phyloP scores from a whole-genome alignment of 2,797 vertebrate genomes.

The Falco novaeseelandiae region DNA sequence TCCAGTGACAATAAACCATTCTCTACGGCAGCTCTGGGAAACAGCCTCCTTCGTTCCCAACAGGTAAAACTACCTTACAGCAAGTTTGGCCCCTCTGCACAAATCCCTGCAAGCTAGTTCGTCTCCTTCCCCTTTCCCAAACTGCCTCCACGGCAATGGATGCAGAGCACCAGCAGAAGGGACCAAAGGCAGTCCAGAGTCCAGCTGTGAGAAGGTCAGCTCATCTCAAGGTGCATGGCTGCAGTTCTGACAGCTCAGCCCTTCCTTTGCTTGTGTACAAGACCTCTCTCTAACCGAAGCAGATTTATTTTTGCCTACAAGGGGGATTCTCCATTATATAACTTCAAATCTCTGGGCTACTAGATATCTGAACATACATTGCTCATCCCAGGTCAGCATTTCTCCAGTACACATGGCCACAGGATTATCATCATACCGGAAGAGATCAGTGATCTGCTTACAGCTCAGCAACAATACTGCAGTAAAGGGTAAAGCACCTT shows the following conservation, averaged over 20 bases:
- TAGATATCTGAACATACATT: neutral
- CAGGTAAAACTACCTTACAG: neutral
- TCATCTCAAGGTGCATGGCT: neutral
- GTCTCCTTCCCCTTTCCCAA: neutral
- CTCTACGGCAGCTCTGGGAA: neutral
- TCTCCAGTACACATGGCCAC: neutral
- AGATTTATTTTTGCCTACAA: neutral
- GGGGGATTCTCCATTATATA: neutral
- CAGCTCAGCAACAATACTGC: neutral
- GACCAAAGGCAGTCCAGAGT: neutral
- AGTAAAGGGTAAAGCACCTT: neutral
- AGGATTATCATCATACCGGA: neutral
- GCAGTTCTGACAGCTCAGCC: neutral
- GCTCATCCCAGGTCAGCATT: neutral
- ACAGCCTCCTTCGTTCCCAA: neutral
- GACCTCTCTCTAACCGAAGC: neutral
- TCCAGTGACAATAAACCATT: neutral
- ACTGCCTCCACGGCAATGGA: no score
- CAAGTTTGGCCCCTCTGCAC: neutral
- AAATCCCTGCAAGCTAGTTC: neutral
- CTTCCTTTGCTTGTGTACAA: rapidly evolving
- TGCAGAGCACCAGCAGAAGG: neutral
- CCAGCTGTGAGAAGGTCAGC: neutral
- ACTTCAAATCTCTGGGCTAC: neutral
- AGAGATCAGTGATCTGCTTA: neutral